Evolutionary conservation across 2,113 vertebrate genomes (phyloP), one percentile per base, ranked within the genome.

Genomic region (Terrapene triunguis): DNA sequence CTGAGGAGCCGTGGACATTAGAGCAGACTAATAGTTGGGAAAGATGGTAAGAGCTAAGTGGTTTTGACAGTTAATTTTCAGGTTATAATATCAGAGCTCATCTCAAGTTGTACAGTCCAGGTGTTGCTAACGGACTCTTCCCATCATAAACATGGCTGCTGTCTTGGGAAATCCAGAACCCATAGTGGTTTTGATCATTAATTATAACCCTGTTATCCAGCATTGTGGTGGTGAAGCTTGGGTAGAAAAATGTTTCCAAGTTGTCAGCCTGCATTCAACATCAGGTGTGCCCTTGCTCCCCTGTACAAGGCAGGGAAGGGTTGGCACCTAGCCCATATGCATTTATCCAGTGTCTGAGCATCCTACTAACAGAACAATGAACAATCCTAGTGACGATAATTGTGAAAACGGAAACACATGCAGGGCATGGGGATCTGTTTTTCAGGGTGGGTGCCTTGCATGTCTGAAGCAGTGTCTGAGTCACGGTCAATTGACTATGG

Each of bases 351-450:
- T 78, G 8, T 78, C 17, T 91, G 14, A 44, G 72, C 22, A 53
- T 72, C 11, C 2, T 44, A 0, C 0, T 84, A 19, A 4, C 38
- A 27, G 17, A 1, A 1, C 0, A 89, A 85, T 16, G 48, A 53
- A 84, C 44, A 84, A 6, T 16, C 9, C 50, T 47, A n/a, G n/a
- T 8, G 14, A 4, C 1, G 16, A 14, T 47, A 38, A 2, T 86
- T 89, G 29, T n/a, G 80, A 47, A 42, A 22, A 0, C 13, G 44
- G 54, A 35, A 24, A 35, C 3, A 1, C 48, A 24, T 25, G 4
- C 10, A 25, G 5, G 47, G 62, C 32, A 50, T 6, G 19, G 5
- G 27, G 2, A 1, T 69, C 48, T 85, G n/a, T 16, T 2, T 94
- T 91, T 84, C 57, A 47, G 62, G 72, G 59, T 16, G 35, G 10